These are phyloP conservation scores for Centruroides vittatus DNA, from an alignment of 1,140 invertebrate species.

Conservation along the genomic window DNA sequence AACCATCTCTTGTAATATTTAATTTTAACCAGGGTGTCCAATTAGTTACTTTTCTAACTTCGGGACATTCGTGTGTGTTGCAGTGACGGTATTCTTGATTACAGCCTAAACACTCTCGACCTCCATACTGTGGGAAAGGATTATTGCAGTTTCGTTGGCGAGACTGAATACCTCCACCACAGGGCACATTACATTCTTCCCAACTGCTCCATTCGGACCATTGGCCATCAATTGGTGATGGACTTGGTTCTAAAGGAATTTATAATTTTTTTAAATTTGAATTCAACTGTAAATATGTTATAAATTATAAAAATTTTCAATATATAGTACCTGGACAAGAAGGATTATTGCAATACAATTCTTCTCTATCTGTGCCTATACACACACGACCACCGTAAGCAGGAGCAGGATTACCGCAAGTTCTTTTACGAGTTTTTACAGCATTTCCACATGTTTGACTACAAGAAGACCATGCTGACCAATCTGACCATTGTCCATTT, in stretches of 20 bases:
- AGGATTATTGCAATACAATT: slow-evolving; percentile 60
- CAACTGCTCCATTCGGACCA: slow-evolving; percentile 32
- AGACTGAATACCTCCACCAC: slow-evolving; percentile 25
- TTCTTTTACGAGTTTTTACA: slow-evolving; percentile 24
- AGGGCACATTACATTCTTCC: slow-evolving; percentile 25
- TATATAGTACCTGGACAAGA: slow-evolving; percentile 7
- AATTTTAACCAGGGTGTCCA: slow-evolving; percentile 69
- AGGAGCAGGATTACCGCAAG: slow-evolving; percentile 26
- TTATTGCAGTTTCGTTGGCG: slow-evolving; percentile 45
- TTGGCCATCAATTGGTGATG: slow-evolving; percentile 8
- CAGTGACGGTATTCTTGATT: slow-evolving; percentile 45
- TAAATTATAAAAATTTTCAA: neutral
- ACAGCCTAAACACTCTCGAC: slow-evolving; percentile 44
- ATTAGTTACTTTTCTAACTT: slow-evolving; percentile 45
- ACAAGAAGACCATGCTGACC: slow-evolving; percentile 32
- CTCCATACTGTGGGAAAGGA: slow-evolving; percentile 13
- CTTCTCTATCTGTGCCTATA: slow-evolving; percentile 36
- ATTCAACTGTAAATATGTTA: no score
- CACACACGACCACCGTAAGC: slow-evolving; percentile 28
- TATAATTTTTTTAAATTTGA: neutral
- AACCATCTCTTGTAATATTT: slow-evolving; percentile 37
- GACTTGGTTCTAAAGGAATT: neutral
- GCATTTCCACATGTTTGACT: slow-evolving; percentile 47
- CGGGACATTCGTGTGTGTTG: slow-evolving; percentile 49
- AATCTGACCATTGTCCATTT: slow-evolving; percentile 28